phyloP scores from a whole-genome alignment of 2,888 invertebrate genomes.

The Dryadula phaetusa region DNA sequence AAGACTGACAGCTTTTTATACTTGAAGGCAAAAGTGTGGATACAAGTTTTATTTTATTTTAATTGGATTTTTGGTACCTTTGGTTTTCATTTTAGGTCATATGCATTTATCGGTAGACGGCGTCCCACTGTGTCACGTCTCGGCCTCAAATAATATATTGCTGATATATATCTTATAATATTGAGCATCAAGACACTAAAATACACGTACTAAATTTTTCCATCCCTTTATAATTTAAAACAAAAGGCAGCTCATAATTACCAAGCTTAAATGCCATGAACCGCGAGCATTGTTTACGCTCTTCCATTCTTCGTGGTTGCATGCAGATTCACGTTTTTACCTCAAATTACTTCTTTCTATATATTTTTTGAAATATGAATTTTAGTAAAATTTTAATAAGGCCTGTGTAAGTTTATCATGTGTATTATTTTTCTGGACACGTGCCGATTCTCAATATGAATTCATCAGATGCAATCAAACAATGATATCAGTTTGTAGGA shows the following conservation, averaged over 20 bases:
- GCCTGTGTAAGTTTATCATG: background rate
- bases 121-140: too few relatives aligned
- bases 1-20: background rate
- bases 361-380: constrained; percentile 5
- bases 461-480: background rate
- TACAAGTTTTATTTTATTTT: constrained; percentile 1
- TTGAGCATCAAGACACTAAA: background rate
- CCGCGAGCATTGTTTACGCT: constrained; percentile 19
- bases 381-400: background rate
- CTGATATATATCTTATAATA: too few relatives aligned
- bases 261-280: constrained; percentile 20
- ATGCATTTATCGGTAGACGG: too few relatives aligned
- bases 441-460: background rate
- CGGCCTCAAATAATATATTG: too few relatives aligned
- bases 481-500: too few relatives aligned
- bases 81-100: too few relatives aligned
- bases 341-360: constrained; percentile 16
- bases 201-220: background rate
- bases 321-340: constrained; percentile 18
- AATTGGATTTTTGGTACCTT: too few relatives aligned
- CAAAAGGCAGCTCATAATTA: constrained; percentile 9
- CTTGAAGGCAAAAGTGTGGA: background rate
- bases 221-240: constrained; percentile 5
- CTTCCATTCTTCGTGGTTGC: constrained; percentile 11
- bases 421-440: background rate